Percentiles rank a stretch among this genome's conserved stretches.
These are phyloP conservation scores for Apostichopus japonicus DNA, from an alignment of 35 echinoderm and acorn worm genomes.

Conservation along the genomic window DNA sequence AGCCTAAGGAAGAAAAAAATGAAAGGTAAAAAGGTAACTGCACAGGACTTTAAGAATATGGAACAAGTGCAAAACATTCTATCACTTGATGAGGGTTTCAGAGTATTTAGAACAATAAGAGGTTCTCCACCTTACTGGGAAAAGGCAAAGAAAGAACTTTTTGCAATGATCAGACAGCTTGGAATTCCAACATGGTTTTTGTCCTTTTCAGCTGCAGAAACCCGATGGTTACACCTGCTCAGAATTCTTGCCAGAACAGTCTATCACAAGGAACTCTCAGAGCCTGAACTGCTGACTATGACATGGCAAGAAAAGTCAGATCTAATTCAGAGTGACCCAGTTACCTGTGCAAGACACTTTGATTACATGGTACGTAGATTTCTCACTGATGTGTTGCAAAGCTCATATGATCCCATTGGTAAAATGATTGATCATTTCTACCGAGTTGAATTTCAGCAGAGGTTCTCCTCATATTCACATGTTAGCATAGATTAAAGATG, in stretches of 20 bases:
- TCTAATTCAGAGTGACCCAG: conserved; percentile 64
- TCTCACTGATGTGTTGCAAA: conserved; percentile 57
- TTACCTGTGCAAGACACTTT: conserved; percentile 67
- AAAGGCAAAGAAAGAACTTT: conserved; percentile 50
- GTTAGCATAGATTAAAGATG: conserved; percentile 71
- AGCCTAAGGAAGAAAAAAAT: conserved; percentile 8
- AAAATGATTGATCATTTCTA: conserved; percentile 58
- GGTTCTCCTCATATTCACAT: conserved; percentile 68
- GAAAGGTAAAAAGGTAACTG: neutral
- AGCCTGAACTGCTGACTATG: conserved; percentile 43
- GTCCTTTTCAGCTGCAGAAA: conserved; percentile 63
- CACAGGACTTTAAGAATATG: conserved; percentile 3
- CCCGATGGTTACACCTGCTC: conserved; percentile 50
- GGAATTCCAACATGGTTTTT: conserved; percentile 64
- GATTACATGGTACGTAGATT: conserved; percentile 53
- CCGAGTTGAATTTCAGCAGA: conserved; percentile 70
- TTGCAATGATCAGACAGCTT: conserved; percentile 46
- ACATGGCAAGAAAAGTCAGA: conserved; percentile 65
- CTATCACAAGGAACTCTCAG: conserved; percentile 17
- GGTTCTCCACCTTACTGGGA: conserved; percentile 65
- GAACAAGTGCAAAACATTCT: neutral
- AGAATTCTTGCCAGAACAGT: conserved; percentile 47
- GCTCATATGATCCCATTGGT: conserved; percentile 49
- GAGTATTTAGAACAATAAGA: conserved; percentile 58
- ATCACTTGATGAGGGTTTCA: conserved; percentile 53